Base-by-base conservation (phyloP, 1,140 invertebrate genomes). In the Phymorhynchus buccinoides region DNA sequence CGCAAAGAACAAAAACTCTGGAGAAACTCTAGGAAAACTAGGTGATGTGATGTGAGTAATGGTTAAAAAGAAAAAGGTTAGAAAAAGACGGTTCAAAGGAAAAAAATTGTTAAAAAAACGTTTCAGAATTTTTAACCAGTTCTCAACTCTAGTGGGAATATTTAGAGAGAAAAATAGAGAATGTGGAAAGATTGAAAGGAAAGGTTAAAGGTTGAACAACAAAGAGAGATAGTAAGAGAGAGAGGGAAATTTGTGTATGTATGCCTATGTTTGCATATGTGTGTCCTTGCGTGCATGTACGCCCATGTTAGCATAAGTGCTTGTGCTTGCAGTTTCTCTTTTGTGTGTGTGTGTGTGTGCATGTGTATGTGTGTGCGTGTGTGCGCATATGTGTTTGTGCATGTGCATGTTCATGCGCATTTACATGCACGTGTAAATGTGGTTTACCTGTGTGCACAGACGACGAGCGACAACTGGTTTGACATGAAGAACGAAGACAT, bases 401-500 rank as follows among this genome's bases (percentile, higher is more conserved):
- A 66, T 30, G n/a, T 66, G 9, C 22, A 27, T 27, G n/a, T 66
- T 66, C 22, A 66, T 7, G 16, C n/a, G 39, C 73, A 77, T 37
- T 6, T 32, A 41, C 37, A n/a, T 32, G 73, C 22, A 22, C 18
- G 9, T 32, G 9, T 77, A 77, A 77, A 37, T 77, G 35, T 37
- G 32, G 27, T 77, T 3, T 37, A 39, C 16, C 16, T 27, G 73
- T 52, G 32, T 35, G 82, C 80, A 66, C 79, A 93, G 92, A 90
- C 91, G 52, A 84, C 79, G 3, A 92, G 90, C 87, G 85, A 91
- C 1, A 89, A 90, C 87, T 93, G 92, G 92, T 80, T 85, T 42
- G 88, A 88, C 68, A 84, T 91, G 41, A 88, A 93, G n/a, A 87
- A 89, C 14, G 91, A 91, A 66, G 91, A 91, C 71, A 92, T 92